Conservation (phyloP, 1,140 invertebrate species). For the Dryas iulia region DNA sequence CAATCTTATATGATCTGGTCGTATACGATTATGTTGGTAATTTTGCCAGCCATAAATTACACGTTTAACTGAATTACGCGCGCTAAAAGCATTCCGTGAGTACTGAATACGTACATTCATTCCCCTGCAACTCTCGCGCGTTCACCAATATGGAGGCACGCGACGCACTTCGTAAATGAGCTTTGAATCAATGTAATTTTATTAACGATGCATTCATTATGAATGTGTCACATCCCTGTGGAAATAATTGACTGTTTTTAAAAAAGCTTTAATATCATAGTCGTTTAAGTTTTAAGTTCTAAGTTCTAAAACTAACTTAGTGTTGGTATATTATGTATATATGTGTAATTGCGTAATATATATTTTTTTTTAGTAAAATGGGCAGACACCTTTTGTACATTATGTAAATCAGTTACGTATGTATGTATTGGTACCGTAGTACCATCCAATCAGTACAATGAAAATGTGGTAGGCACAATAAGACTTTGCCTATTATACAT, state of each 20-base stretch:
- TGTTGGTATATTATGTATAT: too few relatives aligned
- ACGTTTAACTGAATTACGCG: slow-evolving; percentile 78
- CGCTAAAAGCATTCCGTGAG: slow-evolving; percentile 73
- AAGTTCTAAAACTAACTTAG: too few relatives aligned
- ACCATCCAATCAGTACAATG: too few relatives aligned
- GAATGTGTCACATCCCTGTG: slow-evolving; percentile 16
- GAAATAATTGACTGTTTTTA: background rate
- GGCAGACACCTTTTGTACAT: too few relatives aligned
- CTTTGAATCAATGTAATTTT: slow-evolving; percentile 71
- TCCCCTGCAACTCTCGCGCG: slow-evolving; percentile 48
- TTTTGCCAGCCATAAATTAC: slow-evolving; percentile 77
- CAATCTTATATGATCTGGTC: background rate
- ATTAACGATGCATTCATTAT: slow-evolving; percentile 51
- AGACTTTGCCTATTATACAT: too few relatives aligned
- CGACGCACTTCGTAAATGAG: slow-evolving; percentile 65
- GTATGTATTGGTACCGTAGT: background rate
- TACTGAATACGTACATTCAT: slow-evolving; percentile 58
- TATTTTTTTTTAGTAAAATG: too few relatives aligned
- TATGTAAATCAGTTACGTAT: too few relatives aligned
- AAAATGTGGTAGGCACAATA: too few relatives aligned
- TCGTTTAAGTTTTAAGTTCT: too few relatives aligned
- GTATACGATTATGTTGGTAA: slow-evolving; percentile 57
- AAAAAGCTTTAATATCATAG: too few relatives aligned
- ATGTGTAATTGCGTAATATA: too few relatives aligned
- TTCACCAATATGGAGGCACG: slow-evolving; percentile 62